These are phyloP conservation scores for Pterocles orientalis DNA, from an alignment of 2,113 vertebrate genomes.

Conservation along the genomic window DNA sequence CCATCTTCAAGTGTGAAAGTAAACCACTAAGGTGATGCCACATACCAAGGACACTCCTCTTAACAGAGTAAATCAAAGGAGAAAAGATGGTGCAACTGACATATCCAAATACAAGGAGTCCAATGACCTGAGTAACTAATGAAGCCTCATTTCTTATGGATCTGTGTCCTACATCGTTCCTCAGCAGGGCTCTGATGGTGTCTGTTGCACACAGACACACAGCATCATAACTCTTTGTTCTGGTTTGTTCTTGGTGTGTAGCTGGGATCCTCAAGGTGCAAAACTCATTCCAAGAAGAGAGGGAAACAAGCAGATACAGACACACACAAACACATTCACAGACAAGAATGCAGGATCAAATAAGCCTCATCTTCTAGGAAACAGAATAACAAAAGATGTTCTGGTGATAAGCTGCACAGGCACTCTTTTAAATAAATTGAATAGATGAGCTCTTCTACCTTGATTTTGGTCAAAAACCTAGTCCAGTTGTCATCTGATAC, in stretches of 20 bases:
- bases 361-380: neutral
- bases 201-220: neutral
- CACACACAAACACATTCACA: neutral
- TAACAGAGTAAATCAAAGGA: neutral
- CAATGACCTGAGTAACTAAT: neutral
- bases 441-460: neutral
- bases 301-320: neutral
- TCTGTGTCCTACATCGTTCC: neutral
- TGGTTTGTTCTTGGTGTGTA: neutral
- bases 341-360: neutral
- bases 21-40: neutral
- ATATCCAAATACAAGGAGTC: neutral
- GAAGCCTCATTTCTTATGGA: neutral
- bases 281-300: neutral
- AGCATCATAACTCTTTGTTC: neutral
- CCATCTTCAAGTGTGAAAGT: neutral
- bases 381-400: neutral
- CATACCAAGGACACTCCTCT: neutral
- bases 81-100: neutral
- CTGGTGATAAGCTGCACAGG: neutral
- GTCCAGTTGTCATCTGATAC: neutral
- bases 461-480: neutral
- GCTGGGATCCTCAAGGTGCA: neutral
- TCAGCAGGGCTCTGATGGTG: neutral
- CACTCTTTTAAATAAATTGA: neutral